These are phyloP conservation scores for Odontothrips loti DNA, from an alignment of 2,888 invertebrate genomes.

Conservation along the genomic window DNA sequence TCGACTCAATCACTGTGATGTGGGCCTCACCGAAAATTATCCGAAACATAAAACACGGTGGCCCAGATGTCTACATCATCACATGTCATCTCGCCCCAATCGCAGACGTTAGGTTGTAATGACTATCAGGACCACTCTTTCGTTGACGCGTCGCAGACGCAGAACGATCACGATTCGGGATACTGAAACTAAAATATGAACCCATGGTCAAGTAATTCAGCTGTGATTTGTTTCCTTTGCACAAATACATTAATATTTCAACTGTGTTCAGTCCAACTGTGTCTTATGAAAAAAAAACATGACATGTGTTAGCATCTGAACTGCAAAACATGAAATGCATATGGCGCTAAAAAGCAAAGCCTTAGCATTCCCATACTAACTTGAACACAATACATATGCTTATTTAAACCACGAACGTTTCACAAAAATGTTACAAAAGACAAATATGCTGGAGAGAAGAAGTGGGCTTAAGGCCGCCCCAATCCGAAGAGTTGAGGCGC, in stretches of 20 bases:
- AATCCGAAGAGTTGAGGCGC: background rate
- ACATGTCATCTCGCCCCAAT: too few species aligned
- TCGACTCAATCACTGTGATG: background rate
- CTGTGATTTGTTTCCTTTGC: background rate
- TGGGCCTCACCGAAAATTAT: background rate
- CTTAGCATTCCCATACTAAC: background rate
- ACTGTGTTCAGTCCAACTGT: too few species aligned
- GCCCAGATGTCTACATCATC: too few species aligned
- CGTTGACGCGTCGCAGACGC: too few species aligned
- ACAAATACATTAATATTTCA: too few species aligned
- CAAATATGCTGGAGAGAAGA: constrained; percentile 11
- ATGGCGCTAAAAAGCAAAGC: background rate
- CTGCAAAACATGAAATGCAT: too few species aligned
- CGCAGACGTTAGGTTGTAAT: too few species aligned
- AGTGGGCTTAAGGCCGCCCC: constrained; percentile 2
- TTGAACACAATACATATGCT: constrained; percentile 1
- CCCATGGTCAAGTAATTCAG: background rate
- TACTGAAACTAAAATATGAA: too few species aligned
- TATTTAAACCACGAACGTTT: background rate
- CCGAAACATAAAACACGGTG: background rate
- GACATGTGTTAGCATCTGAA: too few species aligned
- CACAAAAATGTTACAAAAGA: constrained; percentile 22
- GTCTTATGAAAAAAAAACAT: too few species aligned
- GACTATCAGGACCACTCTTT: too few species aligned
- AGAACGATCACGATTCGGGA: too few species aligned